Conservation (phyloP, 2,797 vertebrate species). For the Prunella strophiata region DNA sequence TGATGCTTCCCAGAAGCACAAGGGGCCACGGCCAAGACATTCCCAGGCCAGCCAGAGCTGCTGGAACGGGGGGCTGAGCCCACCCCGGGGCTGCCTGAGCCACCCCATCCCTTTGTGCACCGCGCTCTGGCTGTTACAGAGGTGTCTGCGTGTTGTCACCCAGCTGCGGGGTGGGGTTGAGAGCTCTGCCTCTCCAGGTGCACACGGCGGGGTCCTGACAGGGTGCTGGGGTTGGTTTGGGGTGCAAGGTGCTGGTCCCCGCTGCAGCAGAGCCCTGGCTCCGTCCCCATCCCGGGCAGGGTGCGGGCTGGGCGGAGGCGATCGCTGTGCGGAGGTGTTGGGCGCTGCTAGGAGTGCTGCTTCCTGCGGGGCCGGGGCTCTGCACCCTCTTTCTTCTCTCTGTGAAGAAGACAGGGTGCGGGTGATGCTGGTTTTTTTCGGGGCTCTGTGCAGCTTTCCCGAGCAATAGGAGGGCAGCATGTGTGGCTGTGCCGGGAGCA, state of each 20-base stretch:
- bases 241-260: neutral
- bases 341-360: neutral
- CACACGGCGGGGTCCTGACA: accelerated
- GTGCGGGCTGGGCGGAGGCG: neutral
- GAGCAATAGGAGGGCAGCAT: neutral
- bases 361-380: neutral
- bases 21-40: neutral
- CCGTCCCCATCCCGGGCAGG: neutral
- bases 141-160: neutral
- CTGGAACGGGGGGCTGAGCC: neutral
- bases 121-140: accelerated
- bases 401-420: accelerated
- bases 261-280: neutral
- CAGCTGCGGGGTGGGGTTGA: neutral
- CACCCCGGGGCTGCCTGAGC: neutral
- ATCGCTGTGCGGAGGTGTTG: accelerated
- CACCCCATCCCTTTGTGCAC: neutral
- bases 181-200: neutral
- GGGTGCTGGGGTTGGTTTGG: neutral
- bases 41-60: neutral
- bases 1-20: neutral
- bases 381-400: neutral
- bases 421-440: neutral
- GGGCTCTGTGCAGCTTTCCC: neutral
- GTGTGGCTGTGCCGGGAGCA: neutral